Base-by-base conservation (phyloP, 2,888 invertebrate genomes). In the Dynastes tityus region DNA sequence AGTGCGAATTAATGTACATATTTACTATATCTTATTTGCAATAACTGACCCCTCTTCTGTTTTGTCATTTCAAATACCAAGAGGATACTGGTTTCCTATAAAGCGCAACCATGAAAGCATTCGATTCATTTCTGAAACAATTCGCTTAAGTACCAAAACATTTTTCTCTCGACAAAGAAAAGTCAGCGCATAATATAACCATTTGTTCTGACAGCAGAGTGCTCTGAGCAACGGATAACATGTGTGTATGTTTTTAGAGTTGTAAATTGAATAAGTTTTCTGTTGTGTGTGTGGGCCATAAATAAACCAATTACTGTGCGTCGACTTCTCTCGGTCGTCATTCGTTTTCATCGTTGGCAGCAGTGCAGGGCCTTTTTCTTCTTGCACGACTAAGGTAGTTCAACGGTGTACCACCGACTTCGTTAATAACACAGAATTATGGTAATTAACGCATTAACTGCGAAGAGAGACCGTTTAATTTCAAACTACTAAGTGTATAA, bases 361-460 rank as follows among this genome's bases (percentile, higher is more conserved):
- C 40, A n/a, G 65, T 22, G 45, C 13, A 22, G 27, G 32, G 45
- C 16, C 22, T 67, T 40, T 67, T 16, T 67, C 22, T 45, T 40
- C 65, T 67, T 40, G n/a, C 11, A 45, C 40, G 16, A 32, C n/a
- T 8, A 40, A 45, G 40, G 65, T 67, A 45, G 40, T 67, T 45
- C 65, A 67, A 37, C 65, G 45, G 45, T 40, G 37, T 67, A 55
- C 55, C 22, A 67, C 65, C 65, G 45, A 22, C 16, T 45, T 40
- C 65, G 65, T 67, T 67, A 67, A 67, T 67, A 67, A 67, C 65
- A 45, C 65, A 67, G 65, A 67, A 67, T 67, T 67, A 67, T 67
- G 65, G 65, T 67, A 67, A 67, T 67, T 67, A 67, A 67, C 65
- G 65, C 65, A 67, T 67, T 67, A 67, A 40, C 65, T 67, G 16